phyloP scores from a whole-genome alignment of 2,888 invertebrate genomes.

The Clistopyga incitator region DNA sequence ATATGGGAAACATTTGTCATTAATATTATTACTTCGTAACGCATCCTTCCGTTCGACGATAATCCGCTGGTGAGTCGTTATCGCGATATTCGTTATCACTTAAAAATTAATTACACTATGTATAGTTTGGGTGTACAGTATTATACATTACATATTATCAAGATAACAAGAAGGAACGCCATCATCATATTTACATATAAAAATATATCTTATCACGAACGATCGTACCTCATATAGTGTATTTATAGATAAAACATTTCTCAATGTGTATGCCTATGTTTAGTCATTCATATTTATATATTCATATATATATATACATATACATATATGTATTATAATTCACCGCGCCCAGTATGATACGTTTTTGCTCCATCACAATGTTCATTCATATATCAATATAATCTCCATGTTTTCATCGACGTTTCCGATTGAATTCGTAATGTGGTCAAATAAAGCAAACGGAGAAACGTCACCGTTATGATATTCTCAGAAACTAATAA shows the following conservation, averaged over 20 bases:
- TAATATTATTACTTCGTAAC: slow-evolving; percentile 8
- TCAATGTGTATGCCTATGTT: slow-evolving; percentile 37
- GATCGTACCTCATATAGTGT: slow-evolving; percentile 74
- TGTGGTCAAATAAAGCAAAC: not conserved
- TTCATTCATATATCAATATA: slow-evolving; percentile 23
- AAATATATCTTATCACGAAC: slow-evolving; percentile 81
- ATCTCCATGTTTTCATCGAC: not conserved
- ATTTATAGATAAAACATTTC: slow-evolving; percentile 76
- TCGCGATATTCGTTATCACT: slow-evolving; percentile 26
- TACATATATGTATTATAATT: slow-evolving; percentile 49
- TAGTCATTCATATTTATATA: slow-evolving; percentile 43
- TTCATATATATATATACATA: slow-evolving; percentile 58
- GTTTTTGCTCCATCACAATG: slow-evolving; percentile 59
- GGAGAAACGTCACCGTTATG: not conserved
- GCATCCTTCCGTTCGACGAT: slow-evolving; percentile 7
- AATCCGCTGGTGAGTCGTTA: slow-evolving; percentile 8
- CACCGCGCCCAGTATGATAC: slow-evolving; percentile 59
- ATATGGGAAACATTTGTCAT: slow-evolving; percentile 25
- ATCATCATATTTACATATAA: slow-evolving; percentile 83
- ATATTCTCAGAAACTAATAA: slow-evolving; percentile 27
- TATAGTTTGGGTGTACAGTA: slow-evolving; percentile 58
- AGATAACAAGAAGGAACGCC: slow-evolving; percentile 81
- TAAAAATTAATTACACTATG: slow-evolving; percentile 56
- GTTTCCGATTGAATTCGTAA: slow-evolving; percentile 7
- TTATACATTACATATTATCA: slow-evolving; percentile 66